A percentile compares a stretch with the other conserved stretches of the same genome.
phyloP scores from a whole-genome alignment of 2,797 vertebrate genomes.

The Margarornis squamiger region DNA sequence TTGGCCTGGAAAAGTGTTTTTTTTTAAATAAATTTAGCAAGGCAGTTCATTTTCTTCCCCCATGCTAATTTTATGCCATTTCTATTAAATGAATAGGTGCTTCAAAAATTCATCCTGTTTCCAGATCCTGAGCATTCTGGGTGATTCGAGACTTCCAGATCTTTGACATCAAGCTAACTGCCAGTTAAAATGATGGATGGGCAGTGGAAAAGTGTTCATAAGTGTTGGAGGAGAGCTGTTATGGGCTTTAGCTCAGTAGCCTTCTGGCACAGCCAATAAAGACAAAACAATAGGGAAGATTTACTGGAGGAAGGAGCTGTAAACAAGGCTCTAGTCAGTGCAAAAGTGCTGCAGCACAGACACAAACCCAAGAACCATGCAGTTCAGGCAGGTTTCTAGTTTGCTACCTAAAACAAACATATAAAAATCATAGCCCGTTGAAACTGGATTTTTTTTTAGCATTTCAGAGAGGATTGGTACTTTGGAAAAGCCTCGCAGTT shows the following conservation, averaged over 20 bases:
- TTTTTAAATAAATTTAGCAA: neutral
- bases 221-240: neutral
- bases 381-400: neutral
- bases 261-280: conserved; percentile 26
- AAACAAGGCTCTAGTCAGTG: neutral
- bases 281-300: conserved; percentile 27
- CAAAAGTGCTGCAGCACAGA: neutral
- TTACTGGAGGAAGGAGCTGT: neutral
- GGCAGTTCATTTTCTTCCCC: neutral
- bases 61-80: neutral
- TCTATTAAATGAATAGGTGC: neutral
- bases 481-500: neutral
- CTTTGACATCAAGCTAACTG: conserved; percentile 24
- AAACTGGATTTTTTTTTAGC: neutral
- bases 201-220: neutral
- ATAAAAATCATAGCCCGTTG: neutral
- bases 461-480: neutral
- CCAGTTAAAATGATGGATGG: conserved; percentile 24
- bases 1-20: neutral
- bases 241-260: neutral
- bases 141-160: neutral
- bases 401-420: neutral
- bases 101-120: neutral
- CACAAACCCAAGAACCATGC: neutral
- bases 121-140: neutral